A percentile compares a stretch with the other conserved stretches of the same genome.
phyloP scores from a whole-genome alignment of 2,797 vertebrate species.

The Galagoides demidoff region DNA sequence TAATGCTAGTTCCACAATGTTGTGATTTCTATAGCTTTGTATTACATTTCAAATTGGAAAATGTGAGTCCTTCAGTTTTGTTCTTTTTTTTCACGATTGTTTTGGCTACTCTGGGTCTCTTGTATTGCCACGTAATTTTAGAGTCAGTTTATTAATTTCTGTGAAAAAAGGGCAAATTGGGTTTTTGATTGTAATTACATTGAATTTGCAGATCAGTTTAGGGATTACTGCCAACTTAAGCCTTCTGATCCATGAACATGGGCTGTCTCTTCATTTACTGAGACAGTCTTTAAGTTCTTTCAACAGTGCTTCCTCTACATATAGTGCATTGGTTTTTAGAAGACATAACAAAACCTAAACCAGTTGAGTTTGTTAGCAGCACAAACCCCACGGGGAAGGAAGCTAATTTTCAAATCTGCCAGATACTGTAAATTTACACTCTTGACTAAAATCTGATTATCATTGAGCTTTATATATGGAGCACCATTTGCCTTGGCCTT shows the following conservation, averaged over 20 bases:
- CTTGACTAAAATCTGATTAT: not conserved
- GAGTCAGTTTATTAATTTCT: not conserved
- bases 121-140: conserved; percentile 36
- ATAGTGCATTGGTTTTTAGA: not conserved
- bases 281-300: conserved; percentile 34
- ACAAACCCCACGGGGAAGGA: not conserved
- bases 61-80: not conserved
- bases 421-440: conserved; percentile 21
- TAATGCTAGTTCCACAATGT: not conserved
- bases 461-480: not conserved
- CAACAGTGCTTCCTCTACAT: not conserved
- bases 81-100: not conserved
- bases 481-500: not conserved
- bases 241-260: not conserved
- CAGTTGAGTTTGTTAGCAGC: not conserved
- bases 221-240: not conserved
- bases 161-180: not conserved
- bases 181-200: not conserved
- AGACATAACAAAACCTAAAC: not conserved
- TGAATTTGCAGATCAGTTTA: conserved; percentile 36
- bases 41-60: conserved; percentile 14
- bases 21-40: conserved; percentile 33
- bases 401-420: not conserved
- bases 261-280: conserved; percentile 15
- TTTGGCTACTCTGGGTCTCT: not conserved